phyloP scores from a whole-genome alignment of 2,888 invertebrate genomes.

The Aporophyla lueneburgensis region DNA sequence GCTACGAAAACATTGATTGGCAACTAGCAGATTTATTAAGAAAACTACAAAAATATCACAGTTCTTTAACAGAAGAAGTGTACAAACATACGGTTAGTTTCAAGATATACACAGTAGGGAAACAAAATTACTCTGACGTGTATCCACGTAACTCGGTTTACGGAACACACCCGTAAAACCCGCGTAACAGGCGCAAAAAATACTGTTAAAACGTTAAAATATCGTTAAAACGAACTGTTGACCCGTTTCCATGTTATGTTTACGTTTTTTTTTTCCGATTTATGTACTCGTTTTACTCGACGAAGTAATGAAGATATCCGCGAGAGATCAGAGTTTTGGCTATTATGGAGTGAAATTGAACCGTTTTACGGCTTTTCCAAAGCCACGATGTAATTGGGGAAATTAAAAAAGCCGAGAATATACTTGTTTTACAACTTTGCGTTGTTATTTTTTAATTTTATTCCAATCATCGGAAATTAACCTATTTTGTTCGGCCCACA shows the following conservation, averaged over 20 bases:
- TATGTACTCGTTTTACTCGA: slow-evolving; percentile 60
- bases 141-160: slow-evolving; percentile 77
- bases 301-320: slow-evolving; percentile 47
- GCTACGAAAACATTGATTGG: slow-evolving; percentile 52
- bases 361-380: slow-evolving; percentile 23
- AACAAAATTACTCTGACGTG: slow-evolving; percentile 54
- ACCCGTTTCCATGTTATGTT: slow-evolving; percentile 76
- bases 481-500: slow-evolving; percentile 51
- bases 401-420: slow-evolving; percentile 28
- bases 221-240: slow-evolving; percentile 77
- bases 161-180: slow-evolving; percentile 75
- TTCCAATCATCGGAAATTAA: slow-evolving; percentile 41
- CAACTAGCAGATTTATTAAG: slow-evolving; percentile 49
- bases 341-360: slow-evolving; percentile 18
- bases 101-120: slow-evolving; percentile 20
- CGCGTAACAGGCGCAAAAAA: slow-evolving; percentile 73
- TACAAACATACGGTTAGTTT: slow-evolving; percentile 34
- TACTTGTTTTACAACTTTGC: slow-evolving; percentile 13
- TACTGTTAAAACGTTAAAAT: slow-evolving; percentile 74
- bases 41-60: slow-evolving; percentile 40
- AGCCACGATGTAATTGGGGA: slow-evolving; percentile 23
- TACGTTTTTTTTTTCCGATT: slow-evolving; percentile 70
- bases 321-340: slow-evolving; percentile 15
- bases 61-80: slow-evolving; percentile 22
- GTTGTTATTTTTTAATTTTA: slow-evolving; percentile 20